Base-by-base conservation (phyloP, 2,888 invertebrate species). In the Heliconius cydno region DNA sequence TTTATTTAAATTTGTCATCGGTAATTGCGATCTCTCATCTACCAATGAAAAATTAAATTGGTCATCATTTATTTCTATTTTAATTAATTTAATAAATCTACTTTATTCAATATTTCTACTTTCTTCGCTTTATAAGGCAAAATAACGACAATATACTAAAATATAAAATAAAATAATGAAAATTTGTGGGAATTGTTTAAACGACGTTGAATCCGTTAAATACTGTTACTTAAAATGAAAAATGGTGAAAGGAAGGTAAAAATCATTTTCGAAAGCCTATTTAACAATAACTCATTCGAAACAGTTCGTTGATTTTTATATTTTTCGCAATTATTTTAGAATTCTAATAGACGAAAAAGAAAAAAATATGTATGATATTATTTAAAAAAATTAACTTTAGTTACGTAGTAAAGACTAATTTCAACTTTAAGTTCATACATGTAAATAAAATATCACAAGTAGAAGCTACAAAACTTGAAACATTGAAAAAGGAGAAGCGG, bases 341-440 rank as follows among this genome's bases (percentile, higher is more conserved):
- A n/a, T n/a, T 1, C 19, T 6, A 52, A 19, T 52, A 52, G 19
- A 52, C 15, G 46, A 52, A 19, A 52, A 46, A 6, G 46, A 46
- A 52, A 52, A 6, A 12, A 1, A 41, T 41, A 52, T 9, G 0
- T 9, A 52, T 52, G 5, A 15, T 19, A 13, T 15, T 15, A 19
- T 52, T 22, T 10, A 57, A 19, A n/a, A n/a, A n/a, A n/a, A n/a
- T n/a, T n/a, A n/a, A 68, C 68, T 38, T 70, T n/a, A 70, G n/a
- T 70, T 70, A 25, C n/a, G n/a, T n/a, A 60, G 6, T 34, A 68
- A 34, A 68, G 67, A 68, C n/a, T 68, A 70, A 41, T 46, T 70
- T 41, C n/a, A 41, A 70, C 70, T 70, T 70, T 41, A 25, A 25
- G 25, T 25, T 70, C 25, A 38, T 70, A 68, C 25, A 25, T 70